Evolutionary conservation across 1,140 invertebrate genomes (phyloP).

Genomic region (Drosophila melanogaster): Release_6_plus_ISO1_MT NC_004354.4:7457001-7457500

Average conservation of each 20-base stretch:
- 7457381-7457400: conserved; percentile 67
- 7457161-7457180: not conserved
- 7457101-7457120: not conserved
- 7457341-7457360: conserved; percentile 75
- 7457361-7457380: conserved; percentile 79
- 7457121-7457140: no score
- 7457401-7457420: conserved; percentile 70
- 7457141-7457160: not conserved
- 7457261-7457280: conserved; percentile 70
- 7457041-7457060: conserved; percentile 50
- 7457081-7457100: conserved; percentile 63
- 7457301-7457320: conserved; percentile 44
- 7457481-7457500: conserved; percentile 16
- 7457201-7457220: conserved; percentile 71
- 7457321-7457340: not conserved
- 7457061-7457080: conserved; percentile 75
- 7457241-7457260: not conserved
- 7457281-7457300: conserved; percentile 80
- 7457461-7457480: conserved; percentile 75
- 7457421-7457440: conserved; percentile 47
- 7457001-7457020: conserved; percentile 56
- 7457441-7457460: conserved; percentile 80
- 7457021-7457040: conserved; percentile 80
- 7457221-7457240: conserved; percentile 40
- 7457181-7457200: conserved; percentile 68